phyloP scores from a whole-genome alignment of 1,140 invertebrate species.

The Ectropis grisescens region DNA sequence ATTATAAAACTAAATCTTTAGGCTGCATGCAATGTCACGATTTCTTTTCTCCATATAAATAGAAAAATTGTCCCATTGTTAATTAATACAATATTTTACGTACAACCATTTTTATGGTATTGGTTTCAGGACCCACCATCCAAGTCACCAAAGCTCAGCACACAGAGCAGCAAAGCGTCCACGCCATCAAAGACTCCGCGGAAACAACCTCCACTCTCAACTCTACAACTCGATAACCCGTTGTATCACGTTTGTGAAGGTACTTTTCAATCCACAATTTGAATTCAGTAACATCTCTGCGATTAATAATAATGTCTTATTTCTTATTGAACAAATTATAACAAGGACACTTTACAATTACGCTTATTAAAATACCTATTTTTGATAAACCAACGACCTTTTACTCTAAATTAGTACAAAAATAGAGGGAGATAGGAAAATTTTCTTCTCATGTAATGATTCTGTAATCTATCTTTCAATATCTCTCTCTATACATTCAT shows the following conservation, averaged over 20 bases:
- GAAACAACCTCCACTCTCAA: conserved; percentile 41
- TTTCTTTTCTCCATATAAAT: background rate
- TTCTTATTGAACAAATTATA: too few relatives aligned
- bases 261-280: conserved; percentile 12
- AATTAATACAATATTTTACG: background rate
- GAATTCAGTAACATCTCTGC: too few relatives aligned
- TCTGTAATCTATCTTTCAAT: too few relatives aligned
- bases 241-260: conserved; percentile 86
- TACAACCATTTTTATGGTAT: conserved; percentile 2
- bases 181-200: conserved; percentile 47
- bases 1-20: background rate
- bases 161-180: conserved; percentile 54
- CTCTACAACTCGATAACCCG: conserved; percentile 80
- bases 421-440: too few relatives aligned
- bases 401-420: too few relatives aligned
- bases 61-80: background rate
- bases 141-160: conserved; percentile 46
- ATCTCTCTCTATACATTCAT: too few relatives aligned
- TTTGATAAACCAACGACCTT: too few relatives aligned
- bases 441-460: too few relatives aligned
- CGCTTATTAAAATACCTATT: too few relatives aligned
- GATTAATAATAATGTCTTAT: conserved; percentile 1
- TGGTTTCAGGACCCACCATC: conserved; percentile 53
- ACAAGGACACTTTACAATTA: too few relatives aligned
- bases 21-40: background rate